These are phyloP conservation scores for Microcebus lehilahytsara DNA, from an alignment of 2,113 vertebrate species.

Conservation along the genomic window DNA sequence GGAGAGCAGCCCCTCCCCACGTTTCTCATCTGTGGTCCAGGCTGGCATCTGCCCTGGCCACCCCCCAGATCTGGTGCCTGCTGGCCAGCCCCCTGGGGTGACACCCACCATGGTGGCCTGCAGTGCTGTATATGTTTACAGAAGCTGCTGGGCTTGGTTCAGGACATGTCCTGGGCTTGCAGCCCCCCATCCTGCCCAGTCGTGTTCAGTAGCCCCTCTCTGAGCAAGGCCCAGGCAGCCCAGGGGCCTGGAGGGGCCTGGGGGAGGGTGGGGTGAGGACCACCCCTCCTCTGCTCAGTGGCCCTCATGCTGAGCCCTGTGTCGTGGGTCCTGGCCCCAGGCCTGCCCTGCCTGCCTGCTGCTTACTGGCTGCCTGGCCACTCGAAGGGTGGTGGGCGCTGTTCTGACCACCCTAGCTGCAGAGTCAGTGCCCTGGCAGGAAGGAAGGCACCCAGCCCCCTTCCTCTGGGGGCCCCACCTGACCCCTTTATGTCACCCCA, in stretches of 20 bases:
- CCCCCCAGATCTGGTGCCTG: constrained; percentile 62
- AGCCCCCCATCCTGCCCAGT: neutral
- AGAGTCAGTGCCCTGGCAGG: neutral
- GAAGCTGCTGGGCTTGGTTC: constrained; percentile 48
- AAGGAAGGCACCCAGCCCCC: neutral
- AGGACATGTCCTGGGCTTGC: neutral
- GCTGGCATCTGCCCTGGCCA: constrained; percentile 32
- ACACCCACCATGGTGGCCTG: neutral
- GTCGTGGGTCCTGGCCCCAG: neutral
- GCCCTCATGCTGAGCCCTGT: neutral
- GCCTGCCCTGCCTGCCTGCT: neutral
- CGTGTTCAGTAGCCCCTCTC: neutral
- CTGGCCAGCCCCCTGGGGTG: constrained; percentile 60
- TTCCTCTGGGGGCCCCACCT: neutral
- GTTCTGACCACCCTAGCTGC: neutral
- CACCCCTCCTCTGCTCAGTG: neutral
- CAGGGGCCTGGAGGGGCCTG: neutral
- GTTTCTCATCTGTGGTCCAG: neutral
- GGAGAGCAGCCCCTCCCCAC: neutral
- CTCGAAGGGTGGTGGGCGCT: neutral
- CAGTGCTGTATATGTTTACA: constrained; percentile 71
- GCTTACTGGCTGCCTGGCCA: constrained; percentile 23
- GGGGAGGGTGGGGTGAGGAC: neutral
- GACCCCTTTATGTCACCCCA: neutral
- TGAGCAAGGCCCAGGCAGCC: neutral